These are phyloP conservation scores for Anarsia innoxiella DNA, from an alignment of 2,888 invertebrate species.

Conservation along the genomic window DNA sequence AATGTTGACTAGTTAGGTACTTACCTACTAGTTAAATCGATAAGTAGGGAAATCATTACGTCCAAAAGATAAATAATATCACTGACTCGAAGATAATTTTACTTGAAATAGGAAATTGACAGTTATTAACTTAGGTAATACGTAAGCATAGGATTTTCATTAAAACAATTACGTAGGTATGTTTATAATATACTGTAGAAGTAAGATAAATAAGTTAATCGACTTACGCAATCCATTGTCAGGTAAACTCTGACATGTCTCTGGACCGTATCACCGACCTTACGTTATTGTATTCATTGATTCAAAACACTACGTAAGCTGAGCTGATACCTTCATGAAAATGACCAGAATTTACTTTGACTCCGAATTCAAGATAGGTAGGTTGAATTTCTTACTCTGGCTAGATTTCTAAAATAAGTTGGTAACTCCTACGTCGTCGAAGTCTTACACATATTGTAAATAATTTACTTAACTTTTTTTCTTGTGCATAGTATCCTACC, in stretches of 20 bases:
- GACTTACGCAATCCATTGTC: constrained; percentile 32
- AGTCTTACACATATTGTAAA: no score
- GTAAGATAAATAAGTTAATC: constrained; percentile 27
- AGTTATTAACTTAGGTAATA: constrained; percentile 3
- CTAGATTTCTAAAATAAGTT: no score
- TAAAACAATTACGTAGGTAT: constrained; percentile 16
- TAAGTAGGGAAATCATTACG: no score
- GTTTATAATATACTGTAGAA: constrained; percentile 20
- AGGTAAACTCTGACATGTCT: constrained; percentile 24
- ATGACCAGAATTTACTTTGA: constrained; percentile 8
- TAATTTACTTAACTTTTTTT: no score
- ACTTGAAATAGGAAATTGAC: background rate
- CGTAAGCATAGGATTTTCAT: constrained; percentile 18
- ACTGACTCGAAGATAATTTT: no score
- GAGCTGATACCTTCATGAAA: constrained; percentile 6
- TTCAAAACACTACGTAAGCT: constrained; percentile 8
- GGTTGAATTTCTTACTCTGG: no score
- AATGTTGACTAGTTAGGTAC: no score
- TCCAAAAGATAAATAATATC: no score
- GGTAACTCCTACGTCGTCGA: no score
- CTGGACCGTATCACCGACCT: constrained; percentile 1
- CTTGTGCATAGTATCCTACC: no score
- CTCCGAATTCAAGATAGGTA: no score
- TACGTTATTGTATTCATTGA: constrained; percentile 5
- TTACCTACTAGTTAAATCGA: no score